Evolutionary conservation across 2,888 invertebrate genomes (phyloP).

Genomic region (Cephus runcator): DNA sequence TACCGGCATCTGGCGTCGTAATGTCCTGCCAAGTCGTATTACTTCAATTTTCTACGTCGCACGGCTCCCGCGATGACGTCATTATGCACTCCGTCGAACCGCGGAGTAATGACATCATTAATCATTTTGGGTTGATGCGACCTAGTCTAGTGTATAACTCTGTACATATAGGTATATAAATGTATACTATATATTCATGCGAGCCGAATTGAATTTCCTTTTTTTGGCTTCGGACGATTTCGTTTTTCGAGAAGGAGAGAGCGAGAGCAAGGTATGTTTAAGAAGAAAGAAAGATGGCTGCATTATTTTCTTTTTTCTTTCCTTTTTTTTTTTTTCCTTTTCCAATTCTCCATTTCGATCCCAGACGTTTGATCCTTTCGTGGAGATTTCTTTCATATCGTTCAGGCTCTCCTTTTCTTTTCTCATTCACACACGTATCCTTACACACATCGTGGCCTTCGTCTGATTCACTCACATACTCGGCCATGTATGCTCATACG

Average conservation of each 20-base stretch:
- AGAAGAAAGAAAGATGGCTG: conserved; percentile 19
- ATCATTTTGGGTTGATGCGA: conserved; percentile 25
- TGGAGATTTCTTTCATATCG: neutral
- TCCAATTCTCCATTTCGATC: neutral
- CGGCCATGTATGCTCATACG: neutral
- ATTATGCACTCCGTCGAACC: conserved; percentile 31
- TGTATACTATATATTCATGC: neutral
- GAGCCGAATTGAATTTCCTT: neutral
- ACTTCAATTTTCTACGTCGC: conserved; percentile 28
- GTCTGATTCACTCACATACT: neutral
- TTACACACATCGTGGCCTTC: neutral
- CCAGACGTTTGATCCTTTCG: neutral
- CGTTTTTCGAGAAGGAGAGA: neutral
- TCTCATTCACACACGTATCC: neutral
- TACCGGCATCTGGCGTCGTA: neutral
- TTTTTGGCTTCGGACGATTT: neutral
- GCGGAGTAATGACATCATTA: conserved; percentile 36
- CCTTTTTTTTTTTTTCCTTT: too few relatives aligned
- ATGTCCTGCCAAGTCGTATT: conserved; percentile 10
- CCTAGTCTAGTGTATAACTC: neutral
- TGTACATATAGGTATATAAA: neutral
- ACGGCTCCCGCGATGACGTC: neutral
- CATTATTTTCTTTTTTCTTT: conserved; percentile 8
- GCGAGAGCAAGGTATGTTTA: neutral
- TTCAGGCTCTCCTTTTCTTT: neutral